Evolutionary conservation across 2,888 invertebrate genomes (phyloP), one percentile per base, ranked within the genome.

Genomic region (Oscheius myriophilus): DNA sequence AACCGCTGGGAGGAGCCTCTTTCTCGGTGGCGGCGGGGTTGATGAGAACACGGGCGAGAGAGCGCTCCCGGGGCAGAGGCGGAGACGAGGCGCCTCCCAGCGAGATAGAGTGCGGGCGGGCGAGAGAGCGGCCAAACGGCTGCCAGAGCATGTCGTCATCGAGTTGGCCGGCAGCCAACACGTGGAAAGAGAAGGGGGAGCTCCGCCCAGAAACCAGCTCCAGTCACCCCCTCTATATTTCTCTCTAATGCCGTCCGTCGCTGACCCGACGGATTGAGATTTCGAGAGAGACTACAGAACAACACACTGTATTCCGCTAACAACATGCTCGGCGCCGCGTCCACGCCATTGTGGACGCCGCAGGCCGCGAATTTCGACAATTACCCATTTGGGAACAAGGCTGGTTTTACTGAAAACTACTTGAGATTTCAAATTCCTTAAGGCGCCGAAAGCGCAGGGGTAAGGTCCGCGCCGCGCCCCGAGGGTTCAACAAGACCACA

Each of bases 301-400:
- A 33, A 33, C 33, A 33, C 3, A 33, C 33, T 33, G 33, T 33
- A 33, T 33, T 33, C 33, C 9, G 4, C 33, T 33, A 33, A 33
- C 33, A 61, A 16, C 16, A 65, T 65, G 64, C 45, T 65, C 14
- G 64, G 64, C 58, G 57, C 65, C 14, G 68, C 70, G 0, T 67
- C 69, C 23, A 64, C 59, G 25, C 75, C 75, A 1, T 55, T 69
- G 7, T 67, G 61, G 72, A 49, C 61, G 65, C 6, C 57, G 65
- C 0, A 46, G 62, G 2, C 62, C 70, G 45, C 69, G 63, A 12
- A 70, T 70, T 12, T 71, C 72, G 54, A 70, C 67, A 7, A 67
- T 42, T 42, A 52, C 26, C n/a, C 67, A 33, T 61, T 43, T 9
- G 41, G 70, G 12, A 49, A 61, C 61, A 61, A 61, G 61, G 61